Conservation (phyloP, 2,888 invertebrate species). For the Augiades crinisus region DNA sequence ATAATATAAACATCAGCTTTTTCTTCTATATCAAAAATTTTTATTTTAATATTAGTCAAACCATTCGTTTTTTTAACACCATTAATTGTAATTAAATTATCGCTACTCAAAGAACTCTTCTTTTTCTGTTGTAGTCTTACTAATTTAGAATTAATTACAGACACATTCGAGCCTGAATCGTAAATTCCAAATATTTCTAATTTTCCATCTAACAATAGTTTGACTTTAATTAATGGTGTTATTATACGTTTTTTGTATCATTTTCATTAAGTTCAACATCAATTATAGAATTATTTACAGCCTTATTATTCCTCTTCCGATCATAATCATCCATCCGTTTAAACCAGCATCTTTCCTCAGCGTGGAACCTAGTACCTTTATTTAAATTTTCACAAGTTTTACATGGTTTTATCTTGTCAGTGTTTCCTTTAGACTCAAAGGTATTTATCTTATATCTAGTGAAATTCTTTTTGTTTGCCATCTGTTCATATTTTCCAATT, state of each 20-base stretch:
- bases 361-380: background rate
- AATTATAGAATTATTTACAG: constrained; percentile 17
- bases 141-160: constrained; percentile 7
- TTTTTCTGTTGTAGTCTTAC: background rate
- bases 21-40: constrained; percentile 28
- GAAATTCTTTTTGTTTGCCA: constrained; percentile 19
- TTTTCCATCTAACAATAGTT: background rate
- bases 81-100: constrained; percentile 18
- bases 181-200: background rate
- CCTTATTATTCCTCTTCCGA: background rate
- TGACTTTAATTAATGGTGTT: constrained; percentile 4
- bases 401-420: background rate
- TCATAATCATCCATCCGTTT: background rate
- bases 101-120: background rate
- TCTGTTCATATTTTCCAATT: constrained; percentile 28
- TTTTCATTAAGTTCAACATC: constrained; percentile 8
- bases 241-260: background rate
- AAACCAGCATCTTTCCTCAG: constrained; percentile 3
- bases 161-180: constrained; percentile 7
- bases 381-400: constrained; percentile 2
- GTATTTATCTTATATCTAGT: constrained; percentile 12
- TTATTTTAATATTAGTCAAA: constrained; percentile 28
- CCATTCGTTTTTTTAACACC: constrained; percentile 5
- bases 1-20: constrained; percentile 30
- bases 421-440: background rate